A percentile compares a stretch with the other conserved stretches of the same genome.
Evolutionary conservation across 2,113 vertebrate genomes (phyloP).

Genomic region (Eidolon helvum): DNA sequence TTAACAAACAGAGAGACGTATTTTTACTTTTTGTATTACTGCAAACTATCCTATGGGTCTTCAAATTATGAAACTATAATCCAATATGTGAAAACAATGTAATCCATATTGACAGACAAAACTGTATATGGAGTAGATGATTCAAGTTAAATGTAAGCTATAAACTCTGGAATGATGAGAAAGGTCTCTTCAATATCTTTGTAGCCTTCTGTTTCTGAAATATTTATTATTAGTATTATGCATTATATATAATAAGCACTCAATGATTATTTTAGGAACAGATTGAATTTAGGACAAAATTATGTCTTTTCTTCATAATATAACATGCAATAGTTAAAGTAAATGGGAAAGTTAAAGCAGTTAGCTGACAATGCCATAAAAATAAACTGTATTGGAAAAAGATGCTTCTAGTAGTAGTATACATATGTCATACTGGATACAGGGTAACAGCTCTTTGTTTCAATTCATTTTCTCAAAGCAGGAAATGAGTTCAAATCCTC

Average conservation of each 20-base stretch:
- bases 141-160: neutral
- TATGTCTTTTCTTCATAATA: neutral
- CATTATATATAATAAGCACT: neutral
- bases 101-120: neutral
- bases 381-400: neutral
- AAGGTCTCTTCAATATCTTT: neutral
- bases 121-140: neutral
- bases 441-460: neutral
- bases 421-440: neutral
- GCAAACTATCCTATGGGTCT: neutral
- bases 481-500: neutral
- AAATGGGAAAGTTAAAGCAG: neutral
- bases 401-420: neutral
- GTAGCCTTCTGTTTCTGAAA: neutral
- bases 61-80: neutral
- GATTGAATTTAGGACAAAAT: neutral
- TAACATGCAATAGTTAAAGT: neutral
- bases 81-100: neutral
- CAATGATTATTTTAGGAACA: neutral
- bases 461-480: neutral
- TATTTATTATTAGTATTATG: neutral
- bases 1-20: neutral
- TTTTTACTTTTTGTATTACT: neutral
- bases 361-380: neutral
- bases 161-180: neutral